These are phyloP conservation scores for Tenthredo scrophulariae DNA, from an alignment of 2,888 invertebrate species.

Conservation along the genomic window DNA sequence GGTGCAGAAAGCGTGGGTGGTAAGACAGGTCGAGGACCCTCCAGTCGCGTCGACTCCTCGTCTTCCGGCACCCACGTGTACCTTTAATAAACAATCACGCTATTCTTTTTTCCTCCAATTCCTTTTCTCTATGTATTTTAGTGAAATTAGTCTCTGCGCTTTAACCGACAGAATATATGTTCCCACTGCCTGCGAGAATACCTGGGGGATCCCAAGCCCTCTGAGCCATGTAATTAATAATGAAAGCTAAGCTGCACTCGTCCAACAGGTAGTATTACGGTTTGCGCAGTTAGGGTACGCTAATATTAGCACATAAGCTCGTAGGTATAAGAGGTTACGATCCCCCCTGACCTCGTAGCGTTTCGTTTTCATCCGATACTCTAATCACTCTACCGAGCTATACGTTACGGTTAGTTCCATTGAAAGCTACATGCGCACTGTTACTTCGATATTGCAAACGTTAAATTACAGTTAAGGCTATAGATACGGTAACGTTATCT, in stretches of 20 bases:
- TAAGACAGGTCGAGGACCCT: conserved; percentile 82
- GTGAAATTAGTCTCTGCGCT: background rate
- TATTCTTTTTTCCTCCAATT: background rate
- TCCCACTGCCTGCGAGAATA: conserved; percentile 48
- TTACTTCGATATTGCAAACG: conserved; percentile 6
- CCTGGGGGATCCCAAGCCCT: conserved; percentile 56
- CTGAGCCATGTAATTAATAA: conserved; percentile 47
- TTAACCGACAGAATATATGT: background rate
- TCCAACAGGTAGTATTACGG: conserved; percentile 40
- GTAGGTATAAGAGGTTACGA: conserved; percentile 22
- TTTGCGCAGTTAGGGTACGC: conserved; percentile 6
- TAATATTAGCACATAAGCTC: conserved; percentile 24
- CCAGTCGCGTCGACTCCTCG: conserved; percentile 87
- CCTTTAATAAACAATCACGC: conserved; percentile 60
- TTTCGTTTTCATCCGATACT: conserved; percentile 27
- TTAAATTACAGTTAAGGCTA: conserved; percentile 35
- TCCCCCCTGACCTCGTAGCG: background rate
- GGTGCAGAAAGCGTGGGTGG: conserved; percentile 65
- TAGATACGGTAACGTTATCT: background rate
- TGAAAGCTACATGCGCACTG: conserved; percentile 14
- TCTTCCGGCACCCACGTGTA: conserved; percentile 90
- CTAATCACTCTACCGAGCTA: conserved; percentile 24
- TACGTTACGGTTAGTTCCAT: conserved; percentile 29
- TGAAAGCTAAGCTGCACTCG: conserved; percentile 45
- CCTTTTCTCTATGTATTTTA: background rate